phyloP scores from a whole-genome alignment of 2,888 invertebrate genomes.

The Peribatodes rhomboidaria region DNA sequence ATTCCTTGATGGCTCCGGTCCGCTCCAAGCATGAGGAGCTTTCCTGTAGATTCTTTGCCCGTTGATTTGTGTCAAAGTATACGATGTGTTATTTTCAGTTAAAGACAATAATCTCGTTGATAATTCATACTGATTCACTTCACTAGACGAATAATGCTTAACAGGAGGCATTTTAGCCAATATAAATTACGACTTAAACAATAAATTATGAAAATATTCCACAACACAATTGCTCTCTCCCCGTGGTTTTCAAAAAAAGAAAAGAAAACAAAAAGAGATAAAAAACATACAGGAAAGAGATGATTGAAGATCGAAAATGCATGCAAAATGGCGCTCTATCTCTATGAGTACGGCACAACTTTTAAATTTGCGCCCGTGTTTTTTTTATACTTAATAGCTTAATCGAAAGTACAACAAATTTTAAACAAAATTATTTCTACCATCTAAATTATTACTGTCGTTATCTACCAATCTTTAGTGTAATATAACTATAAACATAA shows the following conservation, averaged over 20 bases:
- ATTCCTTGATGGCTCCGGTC: slow-evolving; percentile 86
- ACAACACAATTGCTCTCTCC: slow-evolving; percentile 58
- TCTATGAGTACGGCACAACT: neutral
- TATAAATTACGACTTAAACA: slow-evolving; percentile 79
- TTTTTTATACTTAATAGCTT: neutral
- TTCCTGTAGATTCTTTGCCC: slow-evolving; percentile 89
- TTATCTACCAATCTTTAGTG: neutral
- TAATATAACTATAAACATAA: neutral
- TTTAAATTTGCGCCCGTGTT: neutral
- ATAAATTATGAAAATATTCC: slow-evolving; percentile 69
- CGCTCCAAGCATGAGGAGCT: slow-evolving; percentile 85
- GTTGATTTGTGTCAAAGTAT: slow-evolving; percentile 88
- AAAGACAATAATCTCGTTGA: slow-evolving; percentile 82
- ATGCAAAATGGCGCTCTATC: slow-evolving; percentile 60
- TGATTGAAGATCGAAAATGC: slow-evolving; percentile 19
- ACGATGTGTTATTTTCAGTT: slow-evolving; percentile 82
- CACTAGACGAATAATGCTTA: slow-evolving; percentile 83
- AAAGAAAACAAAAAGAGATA: slow-evolving; percentile 58
- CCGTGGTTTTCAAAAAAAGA: slow-evolving; percentile 69
- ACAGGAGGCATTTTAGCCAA: slow-evolving; percentile 79
- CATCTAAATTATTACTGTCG: neutral
- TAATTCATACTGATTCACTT: slow-evolving; percentile 85
- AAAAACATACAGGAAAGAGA: slow-evolving; percentile 48
- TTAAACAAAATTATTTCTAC: neutral
- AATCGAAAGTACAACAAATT: neutral